Evolutionary conservation across 2,888 invertebrate species (phyloP).

Genomic region (Acleris emargana): DNA sequence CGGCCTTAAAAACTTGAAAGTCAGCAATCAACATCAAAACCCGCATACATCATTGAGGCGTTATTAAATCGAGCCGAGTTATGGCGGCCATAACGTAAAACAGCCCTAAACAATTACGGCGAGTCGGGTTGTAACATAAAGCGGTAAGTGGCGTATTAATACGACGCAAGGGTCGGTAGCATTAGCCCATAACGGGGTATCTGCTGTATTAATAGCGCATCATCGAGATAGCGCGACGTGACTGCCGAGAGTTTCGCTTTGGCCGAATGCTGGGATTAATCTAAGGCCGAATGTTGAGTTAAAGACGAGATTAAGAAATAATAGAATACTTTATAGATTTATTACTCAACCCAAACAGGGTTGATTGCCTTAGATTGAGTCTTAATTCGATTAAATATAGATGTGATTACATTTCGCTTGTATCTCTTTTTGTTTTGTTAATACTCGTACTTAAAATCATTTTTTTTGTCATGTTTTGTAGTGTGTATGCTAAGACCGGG

Average conservation of each 20-base stretch:
- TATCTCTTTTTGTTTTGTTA: too few species aligned
- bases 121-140: slow-evolving; percentile 60
- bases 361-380: too few species aligned
- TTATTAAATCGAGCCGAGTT: slow-evolving; percentile 57
- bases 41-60: slow-evolving; percentile 44
- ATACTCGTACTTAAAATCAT: too few species aligned
- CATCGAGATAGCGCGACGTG: slow-evolving; percentile 66
- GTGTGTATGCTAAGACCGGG: too few species aligned
- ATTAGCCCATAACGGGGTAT: slow-evolving; percentile 54
- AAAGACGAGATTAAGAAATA: too few species aligned
- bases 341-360: too few species aligned
- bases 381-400: too few species aligned
- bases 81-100: slow-evolving; percentile 61
- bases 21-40: slow-evolving; percentile 24
- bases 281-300: not conserved
- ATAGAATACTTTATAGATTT: too few species aligned
- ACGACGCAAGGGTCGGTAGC: slow-evolving; percentile 17
- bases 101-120: slow-evolving; percentile 77
- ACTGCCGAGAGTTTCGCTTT: slow-evolving; percentile 12
- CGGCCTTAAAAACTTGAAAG: slow-evolving; percentile 19
- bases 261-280: slow-evolving; percentile 13
- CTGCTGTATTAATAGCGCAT: slow-evolving; percentile 75
- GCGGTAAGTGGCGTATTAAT: slow-evolving; percentile 61
- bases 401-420: too few species aligned
- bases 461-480: too few species aligned